Evolutionary conservation across 2,888 invertebrate species (phyloP).

Genomic region (Macaria notata): DNA sequence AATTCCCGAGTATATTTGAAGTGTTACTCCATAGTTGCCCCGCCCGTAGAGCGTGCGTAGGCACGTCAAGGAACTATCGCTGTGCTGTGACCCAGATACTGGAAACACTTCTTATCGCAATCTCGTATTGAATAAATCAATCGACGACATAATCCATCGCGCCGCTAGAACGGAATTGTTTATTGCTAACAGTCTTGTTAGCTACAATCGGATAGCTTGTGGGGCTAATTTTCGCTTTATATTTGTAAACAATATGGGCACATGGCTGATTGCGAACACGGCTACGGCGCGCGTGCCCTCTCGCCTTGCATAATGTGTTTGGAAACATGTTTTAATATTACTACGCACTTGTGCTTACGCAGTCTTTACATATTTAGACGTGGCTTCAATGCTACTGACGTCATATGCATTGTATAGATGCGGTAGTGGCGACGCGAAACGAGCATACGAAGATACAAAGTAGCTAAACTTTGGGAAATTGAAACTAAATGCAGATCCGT

Average conservation of each 20-base stretch:
- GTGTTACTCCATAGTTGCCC: too few relatives aligned
- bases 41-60: not conserved
- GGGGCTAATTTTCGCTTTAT: conserved; percentile 49
- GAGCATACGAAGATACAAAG: too few relatives aligned
- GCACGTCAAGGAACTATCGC: not conserved
- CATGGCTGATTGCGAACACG: conserved; percentile 53
- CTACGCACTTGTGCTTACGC: conserved; percentile 9
- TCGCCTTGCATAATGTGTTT: conserved; percentile 30
- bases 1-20: too few relatives aligned
- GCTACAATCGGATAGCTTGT: conserved; percentile 34
- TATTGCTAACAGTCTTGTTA: conserved; percentile 25
- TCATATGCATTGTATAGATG: too few relatives aligned
- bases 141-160: conserved; percentile 18
- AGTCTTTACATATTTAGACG: conserved; percentile 11
- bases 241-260: conserved; percentile 53
- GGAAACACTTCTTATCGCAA: not conserved
- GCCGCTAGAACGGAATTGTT: conserved; percentile 18
- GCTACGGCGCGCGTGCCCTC: conserved; percentile 39
- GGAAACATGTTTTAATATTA: conserved; percentile 13
- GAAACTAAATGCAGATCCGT: too few relatives aligned
- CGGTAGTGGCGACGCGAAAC: too few relatives aligned
- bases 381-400: conserved; percentile 10
- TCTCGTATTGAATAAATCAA: conserved; percentile 10
- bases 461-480: too few relatives aligned
- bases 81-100: conserved; percentile 2